Evolutionary conservation across 1,140 invertebrate species (phyloP).

Genomic region (Caenorhabditis inopinata): DNA sequence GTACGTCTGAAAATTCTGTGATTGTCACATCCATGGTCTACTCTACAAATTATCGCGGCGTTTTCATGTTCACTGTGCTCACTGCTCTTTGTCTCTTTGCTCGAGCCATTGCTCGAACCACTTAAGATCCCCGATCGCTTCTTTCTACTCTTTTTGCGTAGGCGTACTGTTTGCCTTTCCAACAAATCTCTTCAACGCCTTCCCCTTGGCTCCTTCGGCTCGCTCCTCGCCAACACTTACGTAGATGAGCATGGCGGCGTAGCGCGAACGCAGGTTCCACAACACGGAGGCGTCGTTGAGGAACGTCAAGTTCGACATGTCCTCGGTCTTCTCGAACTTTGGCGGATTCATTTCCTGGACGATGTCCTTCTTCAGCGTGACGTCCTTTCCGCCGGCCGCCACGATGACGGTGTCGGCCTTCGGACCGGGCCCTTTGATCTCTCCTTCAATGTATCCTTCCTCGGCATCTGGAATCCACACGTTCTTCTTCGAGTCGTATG

Average conservation of each 20-base stretch:
- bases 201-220: neutral
- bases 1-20: conserved; percentile 78
- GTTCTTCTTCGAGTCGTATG: conserved; percentile 65
- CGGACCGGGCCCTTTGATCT: conserved; percentile 95
- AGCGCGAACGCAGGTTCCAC: conserved; percentile 97
- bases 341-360: conserved; percentile 99
- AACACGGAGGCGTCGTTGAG: conserved; percentile 98
- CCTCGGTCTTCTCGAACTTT: conserved; percentile 99
- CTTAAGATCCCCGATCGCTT: neutral
- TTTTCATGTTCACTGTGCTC: neutral
- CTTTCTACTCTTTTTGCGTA: conserved; percentile 7
- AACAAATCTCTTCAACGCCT: neutral
- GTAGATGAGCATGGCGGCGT: conserved; percentile 69
- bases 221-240: conserved; percentile 51
- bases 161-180: neutral
- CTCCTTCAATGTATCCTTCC: conserved; percentile 81
- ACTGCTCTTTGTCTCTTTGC: neutral
- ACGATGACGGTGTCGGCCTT: conserved; percentile 83
- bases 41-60: no score
- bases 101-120: neutral
- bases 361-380: conserved; percentile 76
- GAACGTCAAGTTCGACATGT: conserved; percentile 98
- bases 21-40: neutral
- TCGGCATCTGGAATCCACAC: conserved; percentile 59
- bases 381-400: conserved; percentile 35